A percentile compares a stretch with the other conserved stretches of the same genome.
Evolutionary conservation across 2,113 vertebrate species (phyloP).

Genomic region (Zosterops hypoxanthus): DNA sequence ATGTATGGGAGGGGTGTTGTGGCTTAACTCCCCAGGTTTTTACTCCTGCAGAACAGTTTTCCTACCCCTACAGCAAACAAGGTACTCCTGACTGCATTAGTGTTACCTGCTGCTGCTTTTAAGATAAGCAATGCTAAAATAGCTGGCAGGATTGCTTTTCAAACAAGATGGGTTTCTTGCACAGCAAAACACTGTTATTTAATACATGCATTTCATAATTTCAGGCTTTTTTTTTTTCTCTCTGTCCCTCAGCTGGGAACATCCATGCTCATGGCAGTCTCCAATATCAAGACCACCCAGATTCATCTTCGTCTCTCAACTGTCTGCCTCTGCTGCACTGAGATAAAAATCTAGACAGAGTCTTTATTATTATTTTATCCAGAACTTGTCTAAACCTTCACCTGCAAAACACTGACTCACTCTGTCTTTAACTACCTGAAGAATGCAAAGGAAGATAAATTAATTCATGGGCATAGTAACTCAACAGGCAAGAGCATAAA

Average conservation of each 20-base stretch:
- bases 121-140: constrained; percentile 10
- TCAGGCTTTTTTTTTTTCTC: not conserved
- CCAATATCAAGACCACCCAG: constrained; percentile 49
- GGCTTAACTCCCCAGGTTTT: not conserved
- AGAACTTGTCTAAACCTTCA: constrained; percentile 71
- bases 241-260: not conserved
- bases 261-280: not conserved
- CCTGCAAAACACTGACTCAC: constrained; percentile 58
- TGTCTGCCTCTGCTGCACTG: not conserved
- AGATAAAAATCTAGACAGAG: constrained; percentile 72
- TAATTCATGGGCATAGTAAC: not conserved
- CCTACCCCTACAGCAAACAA: not conserved
- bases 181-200: not conserved
- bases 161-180: not conserved
- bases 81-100: not conserved
- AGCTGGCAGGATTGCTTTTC: not conserved
- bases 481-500: not conserved
- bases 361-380: constrained; percentile 53
- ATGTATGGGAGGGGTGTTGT: not conserved
- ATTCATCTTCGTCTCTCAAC: not conserved
- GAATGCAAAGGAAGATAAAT: constrained; percentile 22
- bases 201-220: not conserved
- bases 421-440: not conserved
- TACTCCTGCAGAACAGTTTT: not conserved
- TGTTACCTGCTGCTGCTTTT: not conserved